A percentile compares a stretch with the other conserved stretches of the same genome.
These are phyloP conservation scores for Omphaloscelis lunosa DNA, from an alignment of 2,888 invertebrate genomes.

Conservation along the genomic window DNA sequence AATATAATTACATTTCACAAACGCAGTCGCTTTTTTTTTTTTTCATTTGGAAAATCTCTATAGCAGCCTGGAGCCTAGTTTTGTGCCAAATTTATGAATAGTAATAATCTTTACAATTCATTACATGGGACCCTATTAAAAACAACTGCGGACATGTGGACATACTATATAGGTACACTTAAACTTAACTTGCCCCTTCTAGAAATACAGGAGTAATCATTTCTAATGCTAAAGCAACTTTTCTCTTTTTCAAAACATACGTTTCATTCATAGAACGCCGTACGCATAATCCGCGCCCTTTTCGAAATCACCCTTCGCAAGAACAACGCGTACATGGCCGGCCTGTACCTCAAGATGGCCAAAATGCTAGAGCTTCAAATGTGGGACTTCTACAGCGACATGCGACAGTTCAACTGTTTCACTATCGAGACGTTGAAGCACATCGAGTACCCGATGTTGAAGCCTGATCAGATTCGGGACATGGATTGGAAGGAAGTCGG, in stretches of 20 bases:
- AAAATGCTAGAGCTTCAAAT: slow-evolving; percentile 98
- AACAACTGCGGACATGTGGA: too few species aligned
- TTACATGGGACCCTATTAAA: too few species aligned
- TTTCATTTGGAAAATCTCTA: too few species aligned
- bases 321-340: slow-evolving; percentile 97
- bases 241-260: neutral
- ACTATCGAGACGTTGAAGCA: slow-evolving; percentile 95
- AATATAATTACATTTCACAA: too few species aligned
- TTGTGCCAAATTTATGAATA: too few species aligned
- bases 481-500: slow-evolving; percentile 96
- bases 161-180: too few species aligned
- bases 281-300: slow-evolving; percentile 96
- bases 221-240: too few species aligned
- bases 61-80: too few species aligned
- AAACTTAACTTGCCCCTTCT: too few species aligned
- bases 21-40: too few species aligned
- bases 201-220: too few species aligned
- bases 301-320: slow-evolving; percentile 98
- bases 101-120: too few species aligned
- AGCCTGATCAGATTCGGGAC: slow-evolving; percentile 95
- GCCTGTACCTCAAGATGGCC: slow-evolving; percentile 95
- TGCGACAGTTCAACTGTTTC: slow-evolving; percentile 95
- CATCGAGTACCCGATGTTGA: slow-evolving; percentile 94
- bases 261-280: slow-evolving; percentile 93
- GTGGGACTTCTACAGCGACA: slow-evolving; percentile 96